Evolutionary conservation across 2,888 invertebrate genomes (phyloP).

Genomic region (Helobdella robusta): DNA sequence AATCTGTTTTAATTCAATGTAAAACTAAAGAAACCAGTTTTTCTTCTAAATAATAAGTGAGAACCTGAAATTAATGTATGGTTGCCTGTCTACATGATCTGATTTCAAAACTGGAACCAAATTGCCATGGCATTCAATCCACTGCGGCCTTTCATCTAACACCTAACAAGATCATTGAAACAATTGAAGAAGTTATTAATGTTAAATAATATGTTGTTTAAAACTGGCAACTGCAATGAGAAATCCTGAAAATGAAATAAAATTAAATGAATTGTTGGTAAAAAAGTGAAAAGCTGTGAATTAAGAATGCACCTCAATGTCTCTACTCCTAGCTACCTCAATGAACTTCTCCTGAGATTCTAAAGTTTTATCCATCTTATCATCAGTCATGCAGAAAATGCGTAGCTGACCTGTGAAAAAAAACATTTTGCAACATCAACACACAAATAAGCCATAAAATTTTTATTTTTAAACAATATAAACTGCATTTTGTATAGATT

Average conservation of each 20-base stretch:
- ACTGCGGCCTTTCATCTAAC: conserved; percentile 84
- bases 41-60: too few species aligned
- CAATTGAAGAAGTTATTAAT: too few species aligned
- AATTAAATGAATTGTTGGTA: not conserved
- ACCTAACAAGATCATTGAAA: conserved; percentile 62
- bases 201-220: not conserved
- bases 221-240: not conserved
- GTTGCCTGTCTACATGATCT: conserved; percentile 73
- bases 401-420: too few species aligned
- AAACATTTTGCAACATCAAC: too few species aligned
- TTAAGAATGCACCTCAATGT: conserved; percentile 72
- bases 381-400: conserved; percentile 99
- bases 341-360: conserved; percentile 70
- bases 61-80: conserved; percentile 71
- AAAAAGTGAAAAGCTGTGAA: not conserved
- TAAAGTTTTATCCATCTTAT: conserved; percentile 94
- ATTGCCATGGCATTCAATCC: conserved; percentile 92
- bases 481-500: too few species aligned
- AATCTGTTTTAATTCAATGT: too few species aligned
- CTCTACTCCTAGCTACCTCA: conserved; percentile 95
- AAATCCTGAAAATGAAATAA: not conserved
- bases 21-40: too few species aligned
- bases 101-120: conserved; percentile 77
- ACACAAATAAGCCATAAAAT: too few species aligned
- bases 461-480: too few species aligned